A percentile compares a stretch with the other conserved stretches of the same genome.
These are phyloP conservation scores for Chiloscyllium punctatum DNA, from an alignment of 2,797 vertebrate genomes.

Conservation along the genomic window DNA sequence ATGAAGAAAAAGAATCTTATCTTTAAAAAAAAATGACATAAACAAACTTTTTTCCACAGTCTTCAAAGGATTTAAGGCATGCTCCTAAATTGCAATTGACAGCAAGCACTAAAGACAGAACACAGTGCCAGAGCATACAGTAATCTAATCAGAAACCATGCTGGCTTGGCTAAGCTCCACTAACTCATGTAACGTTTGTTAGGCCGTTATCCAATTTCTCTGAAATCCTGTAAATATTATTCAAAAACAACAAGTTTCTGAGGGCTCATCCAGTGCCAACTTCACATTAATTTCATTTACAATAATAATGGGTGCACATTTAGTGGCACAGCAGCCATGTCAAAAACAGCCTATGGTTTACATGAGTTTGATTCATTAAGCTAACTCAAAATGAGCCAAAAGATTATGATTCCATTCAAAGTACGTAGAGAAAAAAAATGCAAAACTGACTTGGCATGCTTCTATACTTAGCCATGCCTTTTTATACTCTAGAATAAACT, in stretches of 20 bases:
- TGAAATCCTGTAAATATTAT: slow-evolving; percentile 30
- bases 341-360: background rate
- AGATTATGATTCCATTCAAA: slow-evolving; percentile 15
- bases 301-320: background rate
- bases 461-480: background rate
- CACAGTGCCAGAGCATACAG: slow-evolving; percentile 31
- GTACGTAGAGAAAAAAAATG: background rate
- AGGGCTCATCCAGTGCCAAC: background rate
- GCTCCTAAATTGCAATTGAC: slow-evolving; percentile 27
- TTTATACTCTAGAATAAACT: background rate
- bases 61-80: slow-evolving; percentile 20
- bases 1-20: slow-evolving; percentile 13
- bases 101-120: slow-evolving; percentile 19
- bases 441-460: background rate
- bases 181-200: slow-evolving; percentile 36
- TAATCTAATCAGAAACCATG: slow-evolving; percentile 36
- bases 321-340: background rate
- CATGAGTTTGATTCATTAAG: background rate
- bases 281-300: background rate
- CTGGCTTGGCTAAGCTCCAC: slow-evolving; percentile 31
- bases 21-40: background rate
- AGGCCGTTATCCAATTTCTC: slow-evolving; percentile 25
- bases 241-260: slow-evolving; percentile 30
- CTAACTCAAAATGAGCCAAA: background rate
- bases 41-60: slow-evolving; percentile 13